Conservation (phyloP, 1,140 invertebrate genomes). For the Drosophila ercepeae region DNA sequence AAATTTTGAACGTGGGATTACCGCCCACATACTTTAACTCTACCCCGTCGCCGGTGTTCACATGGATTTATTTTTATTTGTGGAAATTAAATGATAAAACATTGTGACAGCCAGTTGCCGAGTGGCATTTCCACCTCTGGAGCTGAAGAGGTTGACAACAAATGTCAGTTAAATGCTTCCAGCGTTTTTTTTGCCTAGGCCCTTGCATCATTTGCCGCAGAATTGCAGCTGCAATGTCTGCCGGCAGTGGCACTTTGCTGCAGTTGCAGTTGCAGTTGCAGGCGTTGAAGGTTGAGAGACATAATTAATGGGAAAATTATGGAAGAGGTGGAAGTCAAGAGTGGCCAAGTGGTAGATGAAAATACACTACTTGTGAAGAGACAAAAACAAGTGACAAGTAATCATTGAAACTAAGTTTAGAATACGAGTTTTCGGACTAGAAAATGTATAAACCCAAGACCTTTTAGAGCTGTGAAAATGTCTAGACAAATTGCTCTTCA, state of each 20-base stretch:
- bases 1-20: slow-evolving; percentile 9
- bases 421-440: not conserved
- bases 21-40: slow-evolving; percentile 25
- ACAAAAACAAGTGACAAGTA: not conserved
- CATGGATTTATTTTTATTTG: slow-evolving; percentile 77
- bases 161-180: slow-evolving; percentile 73
- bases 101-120: slow-evolving; percentile 70
- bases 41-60: slow-evolving; percentile 41
- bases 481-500: not conserved
- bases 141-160: slow-evolving; percentile 63
- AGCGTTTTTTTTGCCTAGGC: slow-evolving; percentile 35
- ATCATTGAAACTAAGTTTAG: not conserved
- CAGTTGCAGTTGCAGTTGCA: slow-evolving; percentile 28
- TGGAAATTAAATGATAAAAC: slow-evolving; percentile 83
- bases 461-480: too few relatives aligned
- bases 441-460: not conserved
- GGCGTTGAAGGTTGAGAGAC: slow-evolving; percentile 38
- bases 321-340: slow-evolving; percentile 42
- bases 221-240: slow-evolving; percentile 42
- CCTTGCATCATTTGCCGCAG: slow-evolving; percentile 69
- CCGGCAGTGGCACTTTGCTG: slow-evolving; percentile 12
- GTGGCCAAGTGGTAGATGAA: slow-evolving; percentile 14
- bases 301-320: slow-evolving; percentile 70
- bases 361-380: slow-evolving; percentile 38
- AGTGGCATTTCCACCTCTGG: slow-evolving; percentile 63